Evolutionary conservation across 2,888 invertebrate species (phyloP), one percentile per base, ranked within the genome.

Genomic region (Dermolepida albohirtum): DNA sequence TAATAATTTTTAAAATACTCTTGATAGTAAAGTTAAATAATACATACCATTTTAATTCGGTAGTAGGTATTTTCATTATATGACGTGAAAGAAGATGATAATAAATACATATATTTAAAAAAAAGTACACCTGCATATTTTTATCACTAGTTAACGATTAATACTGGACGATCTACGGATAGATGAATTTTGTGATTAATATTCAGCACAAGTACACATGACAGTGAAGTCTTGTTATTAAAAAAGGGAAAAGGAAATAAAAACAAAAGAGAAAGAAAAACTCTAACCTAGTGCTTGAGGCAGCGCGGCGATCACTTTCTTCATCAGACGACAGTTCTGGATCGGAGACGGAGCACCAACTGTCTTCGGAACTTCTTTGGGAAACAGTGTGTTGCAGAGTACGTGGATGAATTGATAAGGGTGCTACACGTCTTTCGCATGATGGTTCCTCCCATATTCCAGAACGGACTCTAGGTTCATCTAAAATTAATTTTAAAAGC

Each of bases 381-480:
- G 82, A 82, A 47, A 77, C 73, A 17, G 81, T 80, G 73, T 81
- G 81, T 72, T 81, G 82, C 66, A 82, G 70, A 68, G 79, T 76
- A 82, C 87, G 82, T 82, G 86, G 82, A 84, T 87, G 82, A 4
- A 22, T 80, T 84, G 80, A 78, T 84, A 85, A 75, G 83, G 87
- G 79, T 80, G 84, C 81, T 74, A 77, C 75, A 71, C 79, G 75
- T 84, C 85, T 76, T 84, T 80, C 80, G 76, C 80, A 80, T 83
- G 87, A 83, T 66, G 89, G 86, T 83, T 92, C 92, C 85, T 93
- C 92, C 92, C 92, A 92, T 80, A 90, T 89, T 83, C 90, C 90
- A 72, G 92, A 89, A 81, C 83, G 91, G 85, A 84, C 88, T 88
- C 90, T 90, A 79, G 92, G 90, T 84, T 93, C 93, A 91, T 93